Percentiles rank a stretch among this genome's conserved stretches.
Conservation (phyloP, 2,797 vertebrate species). For the Tarsius wallacei region DNA sequence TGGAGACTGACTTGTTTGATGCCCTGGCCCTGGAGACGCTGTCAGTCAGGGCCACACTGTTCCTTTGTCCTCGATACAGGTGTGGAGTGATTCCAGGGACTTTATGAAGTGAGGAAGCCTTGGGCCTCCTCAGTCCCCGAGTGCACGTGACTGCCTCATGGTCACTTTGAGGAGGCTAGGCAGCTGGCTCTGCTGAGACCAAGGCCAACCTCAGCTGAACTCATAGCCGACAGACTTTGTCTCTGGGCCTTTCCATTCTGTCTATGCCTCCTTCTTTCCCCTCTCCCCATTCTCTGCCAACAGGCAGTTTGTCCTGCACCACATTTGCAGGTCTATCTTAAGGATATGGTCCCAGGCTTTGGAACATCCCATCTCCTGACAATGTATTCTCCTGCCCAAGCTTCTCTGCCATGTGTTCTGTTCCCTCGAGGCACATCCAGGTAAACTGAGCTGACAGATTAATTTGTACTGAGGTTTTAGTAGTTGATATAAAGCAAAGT, state of each 20-base stretch:
- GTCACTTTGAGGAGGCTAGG: background rate
- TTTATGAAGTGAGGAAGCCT: background rate
- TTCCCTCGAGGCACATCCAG: background rate
- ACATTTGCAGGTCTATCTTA: background rate
- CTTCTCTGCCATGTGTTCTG: background rate
- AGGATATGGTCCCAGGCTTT: background rate
- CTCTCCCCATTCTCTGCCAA: background rate
- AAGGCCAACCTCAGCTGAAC: background rate
- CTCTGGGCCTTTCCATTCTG: background rate
- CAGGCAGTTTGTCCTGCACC: background rate
- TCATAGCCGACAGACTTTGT: background rate
- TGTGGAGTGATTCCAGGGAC: background rate
- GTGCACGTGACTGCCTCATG: background rate
- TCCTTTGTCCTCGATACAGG: background rate
- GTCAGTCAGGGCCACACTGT: constrained; percentile 27
- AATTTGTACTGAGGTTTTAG: background rate
- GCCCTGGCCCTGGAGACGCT: constrained; percentile 53
- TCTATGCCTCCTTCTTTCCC: background rate
- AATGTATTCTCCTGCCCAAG: background rate
- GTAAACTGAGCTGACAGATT: background rate
- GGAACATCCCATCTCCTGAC: background rate
- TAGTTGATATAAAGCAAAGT: background rate
- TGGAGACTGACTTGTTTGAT: constrained; percentile 68
- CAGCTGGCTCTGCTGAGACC: background rate
- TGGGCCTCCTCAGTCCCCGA: background rate